Conservation (phyloP, 2,888 invertebrate genomes). For the Brenthis daphne region DNA sequence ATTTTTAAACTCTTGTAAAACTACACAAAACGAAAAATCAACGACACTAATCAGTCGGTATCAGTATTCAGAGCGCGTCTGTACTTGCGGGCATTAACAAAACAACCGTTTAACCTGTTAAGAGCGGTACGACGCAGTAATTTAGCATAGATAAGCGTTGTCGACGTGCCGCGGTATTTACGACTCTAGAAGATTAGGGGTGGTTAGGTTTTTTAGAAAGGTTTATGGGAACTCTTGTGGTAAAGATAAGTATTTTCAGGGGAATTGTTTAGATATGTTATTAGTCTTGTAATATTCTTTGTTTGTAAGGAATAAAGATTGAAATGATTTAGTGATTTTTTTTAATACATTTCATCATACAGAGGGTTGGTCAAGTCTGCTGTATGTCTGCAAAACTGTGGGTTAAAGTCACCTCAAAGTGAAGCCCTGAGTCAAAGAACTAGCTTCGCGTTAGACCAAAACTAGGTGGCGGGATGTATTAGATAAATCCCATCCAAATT, state of each 20-base stretch:
- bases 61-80: conserved; percentile 47
- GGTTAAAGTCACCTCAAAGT: no score
- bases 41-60: conserved; percentile 43
- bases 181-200: conserved; percentile 49
- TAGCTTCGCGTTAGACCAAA: no score
- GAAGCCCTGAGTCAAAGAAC: no score
- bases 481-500: no score
- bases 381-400: no score
- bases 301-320: no score
- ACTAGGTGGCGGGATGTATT: no score
- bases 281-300: background rate
- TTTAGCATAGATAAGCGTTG: conserved; percentile 61
- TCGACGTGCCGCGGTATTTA: conserved; percentile 51
- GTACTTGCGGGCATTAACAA: conserved; percentile 46
- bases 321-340: no score
- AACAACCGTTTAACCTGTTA: conserved; percentile 52
- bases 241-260: background rate
- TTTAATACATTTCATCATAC: no score
- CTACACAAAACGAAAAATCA: conserved; percentile 20
- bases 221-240: conserved; percentile 10
- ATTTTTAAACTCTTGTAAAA: background rate
- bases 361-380: no score
- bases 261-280: conserved; percentile 11
- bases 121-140: conserved; percentile 51
- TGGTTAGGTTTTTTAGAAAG: conserved; percentile 32